phyloP scores from a whole-genome alignment of 1,140 invertebrate species.

The Daktulosphaira vitifoliae region DNA sequence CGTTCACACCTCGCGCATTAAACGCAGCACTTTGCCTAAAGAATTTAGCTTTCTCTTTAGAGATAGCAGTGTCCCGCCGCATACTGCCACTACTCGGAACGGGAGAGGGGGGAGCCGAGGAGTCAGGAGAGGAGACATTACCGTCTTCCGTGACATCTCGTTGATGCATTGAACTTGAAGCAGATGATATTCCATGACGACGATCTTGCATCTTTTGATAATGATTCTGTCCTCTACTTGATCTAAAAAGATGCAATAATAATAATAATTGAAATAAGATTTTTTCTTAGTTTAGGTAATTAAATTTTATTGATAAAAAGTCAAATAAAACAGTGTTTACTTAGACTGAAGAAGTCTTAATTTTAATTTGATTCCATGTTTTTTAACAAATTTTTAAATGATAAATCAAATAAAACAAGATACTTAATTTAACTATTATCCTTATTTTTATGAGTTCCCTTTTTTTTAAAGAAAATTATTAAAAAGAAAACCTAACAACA shows the following conservation, averaged over 20 bases:
- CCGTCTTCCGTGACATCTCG: conserved; percentile 46
- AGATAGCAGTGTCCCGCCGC: conserved; percentile 58
- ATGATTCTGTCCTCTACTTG: conserved; percentile 9
- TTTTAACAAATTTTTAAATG: too few species aligned
- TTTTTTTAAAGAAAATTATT: too few species aligned
- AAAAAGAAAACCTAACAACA: too few species aligned
- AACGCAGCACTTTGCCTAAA: conserved; percentile 63
- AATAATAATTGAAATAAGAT: too few species aligned
- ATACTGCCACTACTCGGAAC: conserved; percentile 42
- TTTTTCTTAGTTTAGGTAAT: too few species aligned
- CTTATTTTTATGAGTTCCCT: too few species aligned
- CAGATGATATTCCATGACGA: neutral
- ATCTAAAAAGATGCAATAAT: neutral
- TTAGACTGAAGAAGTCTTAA: too few species aligned
- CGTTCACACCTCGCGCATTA: conserved; percentile 48
- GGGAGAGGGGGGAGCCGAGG: conserved; percentile 45
- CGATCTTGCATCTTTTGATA: neutral
- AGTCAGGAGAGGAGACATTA: conserved; percentile 49
- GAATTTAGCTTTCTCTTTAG: conserved; percentile 77
- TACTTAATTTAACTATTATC: too few species aligned
- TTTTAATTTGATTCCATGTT: too few species aligned
- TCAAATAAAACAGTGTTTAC: too few species aligned
- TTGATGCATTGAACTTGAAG: conserved; percentile 26
- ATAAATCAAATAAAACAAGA: too few species aligned
- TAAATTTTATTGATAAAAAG: too few species aligned